These are phyloP conservation scores for Merodon equestris DNA, from an alignment of 2,888 invertebrate species.

Conservation along the genomic window DNA sequence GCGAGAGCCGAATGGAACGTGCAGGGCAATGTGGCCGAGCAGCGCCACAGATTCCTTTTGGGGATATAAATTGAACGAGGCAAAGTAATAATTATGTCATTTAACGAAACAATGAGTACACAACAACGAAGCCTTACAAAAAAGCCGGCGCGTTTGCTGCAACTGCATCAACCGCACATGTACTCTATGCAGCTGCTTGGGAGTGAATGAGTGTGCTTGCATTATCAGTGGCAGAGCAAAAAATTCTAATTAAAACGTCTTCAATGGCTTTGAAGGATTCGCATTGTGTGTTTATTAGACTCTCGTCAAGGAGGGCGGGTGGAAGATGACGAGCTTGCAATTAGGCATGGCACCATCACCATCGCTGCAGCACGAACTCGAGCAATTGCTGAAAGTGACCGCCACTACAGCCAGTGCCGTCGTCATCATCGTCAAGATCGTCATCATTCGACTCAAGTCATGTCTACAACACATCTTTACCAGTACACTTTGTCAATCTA, in stretches of 20 bases:
- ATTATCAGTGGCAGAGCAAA: constrained; percentile 32
- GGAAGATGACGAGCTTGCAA: constrained; percentile 28
- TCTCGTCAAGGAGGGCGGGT: constrained; percentile 21
- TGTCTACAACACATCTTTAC: constrained; percentile 36
- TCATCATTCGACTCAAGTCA: constrained; percentile 40
- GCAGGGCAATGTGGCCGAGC: constrained; percentile 54
- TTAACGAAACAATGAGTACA: constrained; percentile 66
- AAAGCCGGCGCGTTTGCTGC: constrained; percentile 35
- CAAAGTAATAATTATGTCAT: constrained; percentile 69
- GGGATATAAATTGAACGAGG: constrained; percentile 66
- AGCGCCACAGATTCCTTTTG: constrained; percentile 66
- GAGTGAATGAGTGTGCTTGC: constrained; percentile 24
- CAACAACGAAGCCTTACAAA: constrained; percentile 42
- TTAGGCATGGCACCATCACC: constrained; percentile 67
- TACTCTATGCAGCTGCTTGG: constrained; percentile 45
- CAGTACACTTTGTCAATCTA: constrained; percentile 65
- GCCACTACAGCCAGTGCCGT: constrained; percentile 41
- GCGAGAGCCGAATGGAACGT: constrained; percentile 22
- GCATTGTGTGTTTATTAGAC: constrained; percentile 64
- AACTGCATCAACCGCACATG: constrained; percentile 51
- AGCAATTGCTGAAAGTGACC: constrained; percentile 66
- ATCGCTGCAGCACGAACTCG: constrained; percentile 32
- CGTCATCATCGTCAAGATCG: constrained; percentile 13
- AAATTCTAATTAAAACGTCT: constrained; percentile 66
- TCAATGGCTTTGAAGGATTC: constrained; percentile 62